Conservation (phyloP, 2,113 vertebrate genomes). For the Octodon degus region DNA sequence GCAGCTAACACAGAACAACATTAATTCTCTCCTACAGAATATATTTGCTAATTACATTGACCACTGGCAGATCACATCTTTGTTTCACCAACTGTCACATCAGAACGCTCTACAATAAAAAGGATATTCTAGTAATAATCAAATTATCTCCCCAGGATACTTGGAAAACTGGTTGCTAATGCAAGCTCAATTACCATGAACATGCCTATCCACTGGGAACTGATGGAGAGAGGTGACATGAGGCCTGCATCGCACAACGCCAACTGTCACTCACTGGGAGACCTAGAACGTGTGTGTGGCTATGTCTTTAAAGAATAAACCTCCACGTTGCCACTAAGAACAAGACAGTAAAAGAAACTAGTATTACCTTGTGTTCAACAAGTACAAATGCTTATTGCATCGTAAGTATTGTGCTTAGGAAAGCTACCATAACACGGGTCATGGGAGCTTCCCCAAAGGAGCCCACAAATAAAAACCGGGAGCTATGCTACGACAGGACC, state of each 20-base stretch:
- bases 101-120: constrained; percentile 34
- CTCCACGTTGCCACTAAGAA: constrained; percentile 20
- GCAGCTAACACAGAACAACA: background rate
- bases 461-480: constrained; percentile 19
- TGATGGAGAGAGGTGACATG: constrained; percentile 8
- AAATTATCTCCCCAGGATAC: constrained; percentile 58
- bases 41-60: constrained; percentile 45
- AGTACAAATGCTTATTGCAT: background rate
- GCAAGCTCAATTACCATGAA: constrained; percentile 55
- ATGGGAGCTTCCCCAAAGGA: background rate
- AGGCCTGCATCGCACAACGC: background rate
- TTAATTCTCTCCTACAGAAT: constrained; percentile 17
- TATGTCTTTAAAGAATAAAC: background rate
- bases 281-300: background rate
- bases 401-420: background rate
- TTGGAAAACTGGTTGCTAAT: constrained; percentile 52
- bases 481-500: background rate
- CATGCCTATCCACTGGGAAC: background rate
- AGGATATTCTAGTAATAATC: constrained; percentile 33
- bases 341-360: background rate
- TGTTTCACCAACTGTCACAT: constrained; percentile 51
- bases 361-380: constrained; percentile 35
- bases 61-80: constrained; percentile 44
- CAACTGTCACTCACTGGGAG: constrained; percentile 5
- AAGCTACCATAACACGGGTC: constrained; percentile 5